Percentiles rank a stretch among this genome's conserved stretches.
These are phyloP conservation scores for Ornithorhynchus anatinus DNA, from an alignment of 2,113 vertebrate species.

Conservation along the genomic window DNA sequence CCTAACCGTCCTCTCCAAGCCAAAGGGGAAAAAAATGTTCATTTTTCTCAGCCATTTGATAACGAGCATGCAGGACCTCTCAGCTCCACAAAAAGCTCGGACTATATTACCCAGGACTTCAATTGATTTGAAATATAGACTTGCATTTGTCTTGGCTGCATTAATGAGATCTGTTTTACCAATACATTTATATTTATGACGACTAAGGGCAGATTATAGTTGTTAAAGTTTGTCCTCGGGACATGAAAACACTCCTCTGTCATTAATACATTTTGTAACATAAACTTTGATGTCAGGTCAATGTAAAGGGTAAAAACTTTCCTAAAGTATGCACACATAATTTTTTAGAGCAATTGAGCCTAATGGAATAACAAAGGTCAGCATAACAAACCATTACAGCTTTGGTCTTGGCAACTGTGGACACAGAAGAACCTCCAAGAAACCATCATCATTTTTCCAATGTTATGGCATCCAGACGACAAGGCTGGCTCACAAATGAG, in stretches of 20 bases:
- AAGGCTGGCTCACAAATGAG: slow-evolving; percentile 78
- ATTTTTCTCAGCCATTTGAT: slow-evolving; percentile 51
- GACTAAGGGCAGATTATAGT: slow-evolving; percentile 84
- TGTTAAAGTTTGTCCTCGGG: slow-evolving; percentile 79
- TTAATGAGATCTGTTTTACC: slow-evolving; percentile 83
- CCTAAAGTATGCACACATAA: slow-evolving; percentile 79
- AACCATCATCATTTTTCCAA: slow-evolving; percentile 79
- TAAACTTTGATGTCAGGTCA: slow-evolving; percentile 85
- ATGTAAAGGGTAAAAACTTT: slow-evolving; percentile 84
- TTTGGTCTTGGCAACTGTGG: slow-evolving; percentile 80
- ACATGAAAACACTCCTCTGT: slow-evolving; percentile 80
- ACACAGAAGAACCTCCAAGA: slow-evolving; percentile 80
- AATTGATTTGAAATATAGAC: slow-evolving; percentile 74
- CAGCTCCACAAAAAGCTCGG: slow-evolving; percentile 47
- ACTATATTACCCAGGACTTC: slow-evolving; percentile 60
- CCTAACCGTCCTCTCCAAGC: slow-evolving; percentile 54
- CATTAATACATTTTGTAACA: slow-evolving; percentile 80
- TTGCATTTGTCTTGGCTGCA: slow-evolving; percentile 78
- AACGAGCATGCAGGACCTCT: slow-evolving; percentile 51
- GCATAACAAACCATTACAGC: slow-evolving; percentile 96
- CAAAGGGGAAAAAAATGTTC: slow-evolving; percentile 47
- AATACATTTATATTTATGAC: slow-evolving; percentile 85
- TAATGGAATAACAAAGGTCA: slow-evolving; percentile 97
- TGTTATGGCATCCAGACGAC: slow-evolving; percentile 85
- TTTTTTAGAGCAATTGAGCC: slow-evolving; percentile 82